phyloP scores from a whole-genome alignment of 2,113 vertebrate genomes.

The Setophaga petechia region DNA sequence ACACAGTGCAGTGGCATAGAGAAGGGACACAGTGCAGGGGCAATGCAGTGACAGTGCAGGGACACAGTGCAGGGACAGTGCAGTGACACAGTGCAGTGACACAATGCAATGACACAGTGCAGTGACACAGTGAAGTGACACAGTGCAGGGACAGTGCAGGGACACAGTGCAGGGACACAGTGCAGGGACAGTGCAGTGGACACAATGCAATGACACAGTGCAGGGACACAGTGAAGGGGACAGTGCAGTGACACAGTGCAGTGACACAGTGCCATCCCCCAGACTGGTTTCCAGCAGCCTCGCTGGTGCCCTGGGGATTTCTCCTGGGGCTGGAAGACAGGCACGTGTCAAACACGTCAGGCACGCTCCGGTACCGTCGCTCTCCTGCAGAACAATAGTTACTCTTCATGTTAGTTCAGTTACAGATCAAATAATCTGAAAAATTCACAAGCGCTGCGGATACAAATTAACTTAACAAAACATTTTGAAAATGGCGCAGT shows the following conservation, averaged over 20 bases:
- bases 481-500: conserved; percentile 11
- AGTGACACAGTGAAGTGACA: neutral
- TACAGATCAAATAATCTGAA: conserved; percentile 50
- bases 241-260: neutral
- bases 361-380: neutral
- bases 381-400: conserved; percentile 36
- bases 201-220: no score
- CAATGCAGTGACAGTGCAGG: no score
- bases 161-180: neutral
- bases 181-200: no score
- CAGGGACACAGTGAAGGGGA: neutral
- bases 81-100: no score
- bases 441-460: conserved; percentile 49
- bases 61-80: no score
- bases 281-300: neutral
- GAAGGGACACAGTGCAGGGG: no score
- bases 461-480: conserved; percentile 66
- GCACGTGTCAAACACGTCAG: neutral
- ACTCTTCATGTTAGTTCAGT: conserved; percentile 32
- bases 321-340: neutral
- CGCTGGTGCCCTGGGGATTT: neutral
- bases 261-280: neutral
- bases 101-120: neutral
- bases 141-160: neutral
- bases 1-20: no score